phyloP scores from a whole-genome alignment of 1,140 invertebrate species.

The Drosophila sturtevanti region DNA sequence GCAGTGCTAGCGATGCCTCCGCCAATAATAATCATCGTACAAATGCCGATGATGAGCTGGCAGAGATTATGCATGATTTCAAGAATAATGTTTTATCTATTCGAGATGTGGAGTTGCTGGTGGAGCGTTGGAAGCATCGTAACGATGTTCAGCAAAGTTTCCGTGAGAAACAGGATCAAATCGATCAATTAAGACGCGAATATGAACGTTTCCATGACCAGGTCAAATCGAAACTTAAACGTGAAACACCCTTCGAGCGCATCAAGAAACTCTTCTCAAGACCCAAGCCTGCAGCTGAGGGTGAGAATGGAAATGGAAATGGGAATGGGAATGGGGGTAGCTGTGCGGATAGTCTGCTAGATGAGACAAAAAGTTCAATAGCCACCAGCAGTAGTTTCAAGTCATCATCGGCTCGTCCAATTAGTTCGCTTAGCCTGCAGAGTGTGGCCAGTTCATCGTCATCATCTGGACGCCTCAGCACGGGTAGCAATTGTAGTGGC shows the following conservation, averaged over 20 bases:
- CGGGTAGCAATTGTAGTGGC: slow-evolving; percentile 88
- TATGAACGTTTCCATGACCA: slow-evolving; percentile 91
- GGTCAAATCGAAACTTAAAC: slow-evolving; percentile 88
- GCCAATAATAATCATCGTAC: slow-evolving; percentile 69
- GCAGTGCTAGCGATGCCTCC: slow-evolving; percentile 68
- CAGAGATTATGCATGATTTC: slow-evolving; percentile 94
- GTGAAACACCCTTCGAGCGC: slow-evolving; percentile 90
- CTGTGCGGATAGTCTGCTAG: slow-evolving; percentile 68
- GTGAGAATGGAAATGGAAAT: slow-evolving; percentile 48
- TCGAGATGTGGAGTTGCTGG: slow-evolving; percentile 91
- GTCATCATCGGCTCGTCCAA: slow-evolving; percentile 85
- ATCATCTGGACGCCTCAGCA: slow-evolving; percentile 91
- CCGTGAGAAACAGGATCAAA: slow-evolving; percentile 91
- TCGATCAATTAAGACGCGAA: slow-evolving; percentile 90
- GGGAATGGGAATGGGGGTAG: not conserved
- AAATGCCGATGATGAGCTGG: slow-evolving; percentile 89
- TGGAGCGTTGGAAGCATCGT: slow-evolving; percentile 92
- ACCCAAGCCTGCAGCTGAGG: slow-evolving; percentile 83
- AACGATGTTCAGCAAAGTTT: slow-evolving; percentile 93
- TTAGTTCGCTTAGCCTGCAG: slow-evolving; percentile 89
- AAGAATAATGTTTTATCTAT: slow-evolving; percentile 94
- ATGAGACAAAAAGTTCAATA: slow-evolving; percentile 79
- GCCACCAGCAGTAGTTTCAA: slow-evolving; percentile 78
- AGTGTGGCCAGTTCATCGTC: slow-evolving; percentile 88
- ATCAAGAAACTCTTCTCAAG: slow-evolving; percentile 90